A percentile compares a stretch with the other conserved stretches of the same genome.
These are phyloP conservation scores for zebrafish (Danio rerio) DNA, from an alignment of 2,113 vertebrate species.

Conservation along the genomic window GRCz12tu NC_133180.1:22348001-22348500, in stretches of 20 bases:
- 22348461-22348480: no score
- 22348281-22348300: background rate
- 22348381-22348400: no score
- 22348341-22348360: no score
- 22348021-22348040: background rate
- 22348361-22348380: no score
- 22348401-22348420: no score
- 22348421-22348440: no score
- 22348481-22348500: no score
- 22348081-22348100: constrained; percentile 28
- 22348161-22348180: background rate
- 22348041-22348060: constrained; percentile 17
- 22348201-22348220: background rate
- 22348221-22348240: no score
- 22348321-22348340: no score
- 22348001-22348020: background rate
- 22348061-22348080: background rate
- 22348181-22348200: background rate
- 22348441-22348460: no score
- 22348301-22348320: no score
- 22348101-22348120: constrained; percentile 21
- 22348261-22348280: background rate
- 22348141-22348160: background rate
- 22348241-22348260: background rate
- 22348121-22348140: background rate